These are phyloP conservation scores for Protonibea diacanthus DNA, from an alignment of 2,797 vertebrate genomes.

Conservation along the genomic window DNA sequence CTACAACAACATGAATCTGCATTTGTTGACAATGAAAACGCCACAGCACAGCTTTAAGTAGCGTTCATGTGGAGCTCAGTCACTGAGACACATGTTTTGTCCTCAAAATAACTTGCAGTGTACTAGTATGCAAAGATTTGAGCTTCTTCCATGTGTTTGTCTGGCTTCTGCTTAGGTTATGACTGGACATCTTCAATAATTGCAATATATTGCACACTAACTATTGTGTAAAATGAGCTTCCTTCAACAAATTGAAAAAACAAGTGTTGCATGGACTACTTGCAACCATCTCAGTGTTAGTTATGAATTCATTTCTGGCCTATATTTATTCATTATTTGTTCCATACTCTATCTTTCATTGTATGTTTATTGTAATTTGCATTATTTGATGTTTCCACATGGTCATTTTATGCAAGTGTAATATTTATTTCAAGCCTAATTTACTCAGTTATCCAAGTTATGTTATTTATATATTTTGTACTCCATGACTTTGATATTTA, in stretches of 20 bases:
- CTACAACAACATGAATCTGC: not conserved
- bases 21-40: slow-evolving; percentile 5
- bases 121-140: not conserved
- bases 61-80: not conserved
- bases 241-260: not conserved
- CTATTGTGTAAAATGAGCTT: not conserved
- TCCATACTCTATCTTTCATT: not conserved
- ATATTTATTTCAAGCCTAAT: slow-evolving; percentile 1
- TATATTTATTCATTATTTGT: not conserved
- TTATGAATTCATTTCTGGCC: not conserved
- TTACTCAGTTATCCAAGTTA: not conserved
- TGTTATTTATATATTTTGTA: not conserved
- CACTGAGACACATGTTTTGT: slow-evolving; percentile 5
- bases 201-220: not conserved
- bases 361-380: slow-evolving; percentile 1
- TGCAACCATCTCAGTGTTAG: not conserved
- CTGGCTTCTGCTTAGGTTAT: not conserved
- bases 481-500: not conserved
- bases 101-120: not conserved
- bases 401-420: not conserved
- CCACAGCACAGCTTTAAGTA: not conserved
- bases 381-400: not conserved
- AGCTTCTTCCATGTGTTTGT: not conserved
- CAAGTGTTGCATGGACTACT: not conserved
- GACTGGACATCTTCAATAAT: not conserved